Percentiles rank a stretch among this genome's conserved stretches.
Conservation (phyloP, 2,113 vertebrate genomes). For the Muntiacus muntjak region DNA sequence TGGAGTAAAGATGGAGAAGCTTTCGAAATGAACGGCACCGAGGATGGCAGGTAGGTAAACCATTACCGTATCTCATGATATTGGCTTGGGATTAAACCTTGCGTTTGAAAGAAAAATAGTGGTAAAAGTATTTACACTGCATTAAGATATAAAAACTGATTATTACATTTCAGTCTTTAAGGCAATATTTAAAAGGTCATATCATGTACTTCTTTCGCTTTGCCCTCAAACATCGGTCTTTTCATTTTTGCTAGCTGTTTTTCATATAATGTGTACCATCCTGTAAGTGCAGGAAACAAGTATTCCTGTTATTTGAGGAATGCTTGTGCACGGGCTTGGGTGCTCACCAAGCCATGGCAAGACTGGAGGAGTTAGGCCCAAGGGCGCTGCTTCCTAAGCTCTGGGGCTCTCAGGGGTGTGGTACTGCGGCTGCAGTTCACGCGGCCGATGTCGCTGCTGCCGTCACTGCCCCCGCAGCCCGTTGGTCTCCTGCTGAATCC, state of each 20-base stretch:
- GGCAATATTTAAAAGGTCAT: not conserved
- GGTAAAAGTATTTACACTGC: not conserved
- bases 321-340: fast-evolving
- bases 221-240: not conserved
- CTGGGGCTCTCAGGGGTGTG: not conserved
- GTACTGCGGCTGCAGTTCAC: not conserved
- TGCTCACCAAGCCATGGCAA: not conserved
- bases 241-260: not conserved
- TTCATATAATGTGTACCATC: not conserved
- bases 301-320: not conserved
- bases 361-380: not conserved
- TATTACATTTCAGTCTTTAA: not conserved
- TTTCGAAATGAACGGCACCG: constrained; percentile 84
- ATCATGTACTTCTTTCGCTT: not conserved
- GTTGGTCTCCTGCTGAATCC: not conserved
- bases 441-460: not conserved
- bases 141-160: not conserved
- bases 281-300: not conserved
- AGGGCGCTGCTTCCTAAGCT: not conserved
- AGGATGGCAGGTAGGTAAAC: constrained; percentile 82
- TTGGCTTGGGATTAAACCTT: not conserved
- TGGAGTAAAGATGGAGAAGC: constrained; percentile 90
- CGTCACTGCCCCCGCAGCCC: not conserved
- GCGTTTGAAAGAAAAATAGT: not conserved
- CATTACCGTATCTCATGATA: fast-evolving